Evolutionary conservation across 2,113 vertebrate genomes (phyloP), one percentile per base, ranked within the genome.

Genomic region (Anolis carolinensis): DNA sequence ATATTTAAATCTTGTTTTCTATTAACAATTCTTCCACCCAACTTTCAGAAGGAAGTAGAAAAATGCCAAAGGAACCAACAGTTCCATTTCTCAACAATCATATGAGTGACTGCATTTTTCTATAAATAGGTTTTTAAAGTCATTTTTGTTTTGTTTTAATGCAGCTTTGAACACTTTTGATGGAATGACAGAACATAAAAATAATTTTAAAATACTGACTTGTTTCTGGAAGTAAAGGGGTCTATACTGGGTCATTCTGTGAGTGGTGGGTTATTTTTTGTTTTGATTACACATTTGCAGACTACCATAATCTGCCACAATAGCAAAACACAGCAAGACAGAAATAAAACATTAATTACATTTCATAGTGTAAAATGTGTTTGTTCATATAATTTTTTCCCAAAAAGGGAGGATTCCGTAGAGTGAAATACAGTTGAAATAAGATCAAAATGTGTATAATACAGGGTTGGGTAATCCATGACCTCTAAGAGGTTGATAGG

Each of bases 391-490:
- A 8, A 67, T 23, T 36, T 63, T n/a, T 23, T 82, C 7, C 72
- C 83, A 74, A 88, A 85, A 81, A 88, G 39, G 13, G 79, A 80
- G 63, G 52, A 85, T 21, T 73, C 27, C 36, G 70, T 77, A 86
- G 39, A 44, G 39, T 44, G 39, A 44, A 44, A 62, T 70, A 87
- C 94, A 91, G 81, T 81, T 68, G 92, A 88, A 91, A 89, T 87
- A 90, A 83, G 92, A 88, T 86, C 89, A 88, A 36, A 32, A 76
- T 81, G 68, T 83, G 88, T 90, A 81, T 30, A 68, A 68, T 30
- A 65, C 21, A 65, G 25, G 20, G 25, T 1, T 65, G 65, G 7
- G 27, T 25, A 68, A 18, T 23, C 16, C 25, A 30, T 68, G 65
- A 8, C 9, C 21, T 27, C 27, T 68, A 30, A 68, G 65, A 68